Conservation (phyloP, 2,113 vertebrate genomes). For the Brienomyrus brachyistius region DNA sequence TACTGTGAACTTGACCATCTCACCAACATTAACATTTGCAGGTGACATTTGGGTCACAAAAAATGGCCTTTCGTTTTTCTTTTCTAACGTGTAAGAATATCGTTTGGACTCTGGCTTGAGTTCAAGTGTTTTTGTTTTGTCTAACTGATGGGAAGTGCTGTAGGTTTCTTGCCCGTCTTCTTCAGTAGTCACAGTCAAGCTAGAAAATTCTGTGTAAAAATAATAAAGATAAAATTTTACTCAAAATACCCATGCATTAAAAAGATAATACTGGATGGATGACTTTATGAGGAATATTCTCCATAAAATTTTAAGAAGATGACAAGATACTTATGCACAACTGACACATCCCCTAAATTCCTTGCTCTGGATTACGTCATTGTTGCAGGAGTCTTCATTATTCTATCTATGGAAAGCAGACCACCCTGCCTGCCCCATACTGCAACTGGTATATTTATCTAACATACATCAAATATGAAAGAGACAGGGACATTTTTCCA, state of each 20-base stretch:
- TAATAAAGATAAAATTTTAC: slow-evolving; percentile 57
- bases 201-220: slow-evolving; percentile 78
- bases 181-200: slow-evolving; percentile 71
- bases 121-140: slow-evolving; percentile 82
- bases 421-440: not conserved
- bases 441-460: not conserved
- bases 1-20: slow-evolving; percentile 72
- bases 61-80: slow-evolving; percentile 69
- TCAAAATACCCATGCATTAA: slow-evolving; percentile 27
- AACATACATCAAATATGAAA: slow-evolving; percentile 9
- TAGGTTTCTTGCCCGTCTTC: slow-evolving; percentile 71
- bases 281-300: not conserved
- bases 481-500: slow-evolving; percentile 13
- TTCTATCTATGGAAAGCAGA: not conserved
- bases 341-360: not conserved
- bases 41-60: slow-evolving; percentile 70
- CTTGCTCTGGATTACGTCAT: not conserved
- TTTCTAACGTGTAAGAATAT: slow-evolving; percentile 65
- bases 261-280: not conserved
- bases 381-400: not conserved
- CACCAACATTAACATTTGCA: slow-evolving; percentile 61
- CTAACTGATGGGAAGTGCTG: slow-evolving; percentile 69
- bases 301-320: not conserved
- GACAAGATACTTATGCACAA: not conserved
- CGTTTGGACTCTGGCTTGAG: slow-evolving; percentile 75